These are phyloP conservation scores for Micromys minutus DNA, from an alignment of 2,113 vertebrate genomes.

Conservation along the genomic window DNA sequence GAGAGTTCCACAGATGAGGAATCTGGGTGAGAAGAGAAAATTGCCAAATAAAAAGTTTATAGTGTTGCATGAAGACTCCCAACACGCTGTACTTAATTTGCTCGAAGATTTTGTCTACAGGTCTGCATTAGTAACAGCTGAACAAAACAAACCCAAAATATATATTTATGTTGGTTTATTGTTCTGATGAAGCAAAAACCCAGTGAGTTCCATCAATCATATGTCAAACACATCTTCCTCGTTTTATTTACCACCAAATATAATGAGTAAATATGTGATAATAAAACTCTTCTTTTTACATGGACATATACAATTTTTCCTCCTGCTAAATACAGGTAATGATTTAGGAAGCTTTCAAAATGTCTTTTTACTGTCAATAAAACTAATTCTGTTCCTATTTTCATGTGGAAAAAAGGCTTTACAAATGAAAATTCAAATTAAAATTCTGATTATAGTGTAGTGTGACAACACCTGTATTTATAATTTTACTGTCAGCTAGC, in stretches of 20 bases:
- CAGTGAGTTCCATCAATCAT: slow-evolving; percentile 88
- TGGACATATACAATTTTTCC: slow-evolving; percentile 88
- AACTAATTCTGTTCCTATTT: slow-evolving; percentile 92
- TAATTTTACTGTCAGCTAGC: slow-evolving; percentile 94
- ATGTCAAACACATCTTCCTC: slow-evolving; percentile 88
- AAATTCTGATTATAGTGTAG: slow-evolving; percentile 94
- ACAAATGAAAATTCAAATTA: slow-evolving; percentile 94
- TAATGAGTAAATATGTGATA: slow-evolving; percentile 93
- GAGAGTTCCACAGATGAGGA: slow-evolving; percentile 82
- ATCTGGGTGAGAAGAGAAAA: slow-evolving; percentile 87
- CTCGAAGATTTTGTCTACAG: slow-evolving; percentile 83
- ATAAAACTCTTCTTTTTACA: slow-evolving; percentile 91
- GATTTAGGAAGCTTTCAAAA: slow-evolving; percentile 91
- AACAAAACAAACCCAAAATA: slow-evolving; percentile 90
- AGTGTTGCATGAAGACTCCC: slow-evolving; percentile 84
- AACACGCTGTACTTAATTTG: slow-evolving; percentile 88
- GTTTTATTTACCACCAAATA: slow-evolving; percentile 90
- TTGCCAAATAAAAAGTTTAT: slow-evolving; percentile 88
- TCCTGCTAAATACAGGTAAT: slow-evolving; percentile 90
- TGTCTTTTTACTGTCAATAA: slow-evolving; percentile 94
- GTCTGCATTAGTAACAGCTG: slow-evolving; percentile 87
- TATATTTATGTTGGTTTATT: slow-evolving; percentile 89
- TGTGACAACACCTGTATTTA: slow-evolving; percentile 94
- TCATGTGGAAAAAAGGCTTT: slow-evolving; percentile 88
- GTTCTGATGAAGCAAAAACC: slow-evolving; percentile 88